Percentiles rank a stretch among this genome's conserved stretches.
Evolutionary conservation across 2,888 invertebrate genomes (phyloP).

Genomic region (Nephrotoma appendiculata): DNA sequence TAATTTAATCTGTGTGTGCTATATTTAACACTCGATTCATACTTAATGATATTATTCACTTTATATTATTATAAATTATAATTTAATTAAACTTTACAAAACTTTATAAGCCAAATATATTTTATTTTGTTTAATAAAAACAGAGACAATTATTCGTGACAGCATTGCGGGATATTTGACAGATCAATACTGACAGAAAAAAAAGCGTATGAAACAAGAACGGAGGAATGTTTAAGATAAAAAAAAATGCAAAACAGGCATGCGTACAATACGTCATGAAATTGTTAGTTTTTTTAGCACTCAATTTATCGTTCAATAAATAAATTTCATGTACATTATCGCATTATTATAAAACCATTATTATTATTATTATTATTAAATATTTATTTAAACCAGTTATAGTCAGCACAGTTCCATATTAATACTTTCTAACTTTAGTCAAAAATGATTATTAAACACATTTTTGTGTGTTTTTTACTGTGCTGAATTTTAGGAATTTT

Average conservation of each 20-base stretch:
- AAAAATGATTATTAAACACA: neutral
- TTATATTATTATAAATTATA: neutral
- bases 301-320: neutral
- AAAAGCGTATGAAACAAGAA: constrained; percentile 1
- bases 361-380: neutral
- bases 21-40: neutral
- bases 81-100: neutral
- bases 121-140: neutral
- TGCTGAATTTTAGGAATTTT: neutral
- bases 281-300: neutral
- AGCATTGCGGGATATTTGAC: constrained; percentile 16
- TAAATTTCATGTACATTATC: neutral
- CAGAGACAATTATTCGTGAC: constrained; percentile 4
- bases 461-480: neutral
- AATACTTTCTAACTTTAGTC: neutral
- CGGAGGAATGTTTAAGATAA: neutral
- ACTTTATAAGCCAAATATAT: neutral
- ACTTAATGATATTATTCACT: neutral
- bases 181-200: constrained; percentile 16
- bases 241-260: neutral
- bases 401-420: neutral
- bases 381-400: neutral
- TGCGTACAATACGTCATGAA: neutral
- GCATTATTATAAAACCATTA: neutral
- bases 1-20: neutral